These are phyloP conservation scores for Gopherus flavomarginatus DNA, from an alignment of 2,113 vertebrate species.

Conservation along the genomic window DNA sequence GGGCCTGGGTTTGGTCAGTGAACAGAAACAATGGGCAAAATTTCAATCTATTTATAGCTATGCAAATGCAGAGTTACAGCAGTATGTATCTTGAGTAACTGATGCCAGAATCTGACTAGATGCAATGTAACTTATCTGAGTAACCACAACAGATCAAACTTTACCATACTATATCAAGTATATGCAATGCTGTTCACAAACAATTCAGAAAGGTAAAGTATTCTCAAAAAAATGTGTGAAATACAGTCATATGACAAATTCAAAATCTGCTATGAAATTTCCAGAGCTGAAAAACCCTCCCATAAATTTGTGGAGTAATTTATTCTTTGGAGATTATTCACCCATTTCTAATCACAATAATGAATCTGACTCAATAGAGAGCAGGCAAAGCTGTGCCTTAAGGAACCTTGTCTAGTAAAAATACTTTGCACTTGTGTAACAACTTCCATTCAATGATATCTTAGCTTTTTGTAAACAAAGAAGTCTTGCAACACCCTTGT, in stretches of 20 bases:
- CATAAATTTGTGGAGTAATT: neutral
- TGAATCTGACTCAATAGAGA: neutral
- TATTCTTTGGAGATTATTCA: neutral
- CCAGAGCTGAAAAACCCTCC: neutral
- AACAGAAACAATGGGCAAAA: neutral
- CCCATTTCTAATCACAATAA: neutral
- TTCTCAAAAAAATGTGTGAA: neutral
- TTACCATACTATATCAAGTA: neutral
- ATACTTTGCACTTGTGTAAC: neutral
- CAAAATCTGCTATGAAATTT: neutral
- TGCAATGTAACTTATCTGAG: neutral
- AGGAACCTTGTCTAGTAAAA: neutral
- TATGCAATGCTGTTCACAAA: neutral
- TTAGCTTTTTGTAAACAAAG: neutral
- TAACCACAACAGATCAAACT: neutral
- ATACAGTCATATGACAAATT: neutral
- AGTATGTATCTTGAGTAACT: neutral
- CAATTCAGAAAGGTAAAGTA: neutral
- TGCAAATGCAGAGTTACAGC: neutral
- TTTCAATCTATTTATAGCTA: neutral
- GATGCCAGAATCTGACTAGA: neutral
- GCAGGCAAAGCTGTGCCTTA: neutral
- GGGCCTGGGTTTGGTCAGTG: neutral
- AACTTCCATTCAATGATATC: neutral
- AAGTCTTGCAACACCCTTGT: fast-evolving